Evolutionary conservation across 2,797 vertebrate species (phyloP).

Genomic region (Tokudaia tokunoshimensis): DNA sequence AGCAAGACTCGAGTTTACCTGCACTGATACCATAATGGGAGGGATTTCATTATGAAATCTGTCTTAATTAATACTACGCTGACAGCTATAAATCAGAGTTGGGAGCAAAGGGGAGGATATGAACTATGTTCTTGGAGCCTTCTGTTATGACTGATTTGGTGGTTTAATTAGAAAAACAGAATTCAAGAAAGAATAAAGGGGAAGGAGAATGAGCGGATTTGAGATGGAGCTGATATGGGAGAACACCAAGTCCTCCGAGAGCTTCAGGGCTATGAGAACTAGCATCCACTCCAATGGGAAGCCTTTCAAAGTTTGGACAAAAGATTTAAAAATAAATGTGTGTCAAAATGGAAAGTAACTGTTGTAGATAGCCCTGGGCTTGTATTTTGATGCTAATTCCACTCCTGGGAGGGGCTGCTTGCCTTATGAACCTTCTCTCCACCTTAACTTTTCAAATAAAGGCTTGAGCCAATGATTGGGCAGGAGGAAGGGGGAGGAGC

Average conservation of each 20-base stretch:
- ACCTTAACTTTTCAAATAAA: no score
- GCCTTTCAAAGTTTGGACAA: conserved; percentile 5
- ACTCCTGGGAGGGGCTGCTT: no score
- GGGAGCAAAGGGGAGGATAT: conserved; percentile 28
- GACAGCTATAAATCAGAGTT: conserved; percentile 10
- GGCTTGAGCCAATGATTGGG: no score
- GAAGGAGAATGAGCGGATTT: background rate
- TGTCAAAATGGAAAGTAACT: background rate
- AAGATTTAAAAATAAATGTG: background rate
- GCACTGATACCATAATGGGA: conserved; percentile 48
- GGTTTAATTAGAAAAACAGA: conserved; percentile 54
- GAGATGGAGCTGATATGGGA: background rate
- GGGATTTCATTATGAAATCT: conserved; percentile 57
- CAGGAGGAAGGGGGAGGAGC: no score
- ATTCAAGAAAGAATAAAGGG: background rate
- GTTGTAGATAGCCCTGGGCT: no score
- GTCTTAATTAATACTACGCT: conserved; percentile 64
- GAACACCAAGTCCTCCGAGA: fast-evolving
- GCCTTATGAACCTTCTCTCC: no score
- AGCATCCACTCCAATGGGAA: background rate
- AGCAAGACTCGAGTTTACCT: conserved; percentile 60
- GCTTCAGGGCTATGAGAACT: background rate
- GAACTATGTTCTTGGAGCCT: background rate
- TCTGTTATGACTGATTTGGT: background rate
- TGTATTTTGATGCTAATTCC: no score